These are phyloP conservation scores for Enteromius radiatus DNA, from an alignment of 2,797 vertebrate genomes.

Conservation along the genomic window DNA sequence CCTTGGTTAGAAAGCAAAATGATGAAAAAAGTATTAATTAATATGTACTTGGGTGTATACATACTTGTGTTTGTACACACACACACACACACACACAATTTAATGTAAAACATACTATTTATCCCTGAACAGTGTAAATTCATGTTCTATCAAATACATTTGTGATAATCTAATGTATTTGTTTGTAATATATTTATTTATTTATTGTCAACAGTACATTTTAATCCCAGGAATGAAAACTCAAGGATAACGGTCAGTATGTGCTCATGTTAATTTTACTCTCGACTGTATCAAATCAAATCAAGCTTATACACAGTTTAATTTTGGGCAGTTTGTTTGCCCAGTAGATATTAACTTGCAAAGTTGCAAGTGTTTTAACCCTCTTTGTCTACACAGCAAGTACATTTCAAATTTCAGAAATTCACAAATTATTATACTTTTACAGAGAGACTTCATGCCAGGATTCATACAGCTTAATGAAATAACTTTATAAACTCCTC, in stretches of 20 bases:
- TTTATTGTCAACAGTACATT: neutral
- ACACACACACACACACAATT: neutral
- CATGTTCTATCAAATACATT: neutral
- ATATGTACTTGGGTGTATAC: no score
- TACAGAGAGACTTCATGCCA: neutral
- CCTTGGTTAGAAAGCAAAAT: no score
- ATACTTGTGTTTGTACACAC: no score
- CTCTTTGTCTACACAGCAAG: neutral
- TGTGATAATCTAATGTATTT: neutral
- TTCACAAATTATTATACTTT: neutral
- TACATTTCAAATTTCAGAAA: no score
- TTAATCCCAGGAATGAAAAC: neutral
- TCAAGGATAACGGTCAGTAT: neutral
- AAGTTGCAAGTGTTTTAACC: neutral
- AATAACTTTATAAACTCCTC: neutral
- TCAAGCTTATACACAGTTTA: neutral
- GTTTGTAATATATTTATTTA: no score
- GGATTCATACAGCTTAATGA: neutral
- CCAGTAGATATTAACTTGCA: neutral
- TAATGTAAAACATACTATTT: neutral
- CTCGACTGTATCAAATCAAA: neutral
- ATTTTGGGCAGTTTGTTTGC: neutral
- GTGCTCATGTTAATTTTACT: neutral
- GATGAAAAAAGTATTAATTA: no score
- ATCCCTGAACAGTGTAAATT: neutral